Evolutionary conservation across 2,797 vertebrate genomes (phyloP).

Genomic region (Malurus splendens): DNA sequence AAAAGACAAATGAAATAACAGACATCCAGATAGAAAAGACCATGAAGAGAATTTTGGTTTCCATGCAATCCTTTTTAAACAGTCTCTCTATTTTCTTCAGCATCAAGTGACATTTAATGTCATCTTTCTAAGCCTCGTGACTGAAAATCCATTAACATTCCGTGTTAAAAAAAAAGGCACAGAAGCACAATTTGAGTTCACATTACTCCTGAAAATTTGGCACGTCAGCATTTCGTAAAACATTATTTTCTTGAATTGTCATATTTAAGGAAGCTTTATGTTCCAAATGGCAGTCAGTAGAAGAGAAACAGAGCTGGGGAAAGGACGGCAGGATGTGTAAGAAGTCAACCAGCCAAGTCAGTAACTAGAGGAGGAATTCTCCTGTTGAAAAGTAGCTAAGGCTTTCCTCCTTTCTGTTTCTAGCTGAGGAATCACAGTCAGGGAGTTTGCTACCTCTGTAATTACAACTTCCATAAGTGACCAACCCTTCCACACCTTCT

Average conservation of each 20-base stretch:
- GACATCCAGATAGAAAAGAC: not conserved
- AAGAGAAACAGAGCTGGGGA: not conserved
- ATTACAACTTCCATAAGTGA: not conserved
- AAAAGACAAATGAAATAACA: not conserved
- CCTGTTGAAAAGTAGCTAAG: not conserved
- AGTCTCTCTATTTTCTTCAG: not conserved
- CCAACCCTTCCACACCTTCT: not conserved
- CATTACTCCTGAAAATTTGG: not conserved
- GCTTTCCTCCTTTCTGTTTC: not conserved
- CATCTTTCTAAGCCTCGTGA: not conserved
- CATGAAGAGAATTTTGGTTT: not conserved
- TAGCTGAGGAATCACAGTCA: not conserved
- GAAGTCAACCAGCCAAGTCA: not conserved
- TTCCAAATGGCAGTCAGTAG: not conserved
- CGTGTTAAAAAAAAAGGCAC: not conserved
- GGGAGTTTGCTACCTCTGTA: not conserved
- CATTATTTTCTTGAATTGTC: conserved; percentile 14
- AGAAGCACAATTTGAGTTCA: not conserved
- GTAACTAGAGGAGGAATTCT: not conserved
- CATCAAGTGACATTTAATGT: not conserved
- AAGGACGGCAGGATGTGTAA: not conserved
- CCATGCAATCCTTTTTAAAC: not conserved
- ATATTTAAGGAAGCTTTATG: not conserved
- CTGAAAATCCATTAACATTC: conserved; percentile 13
- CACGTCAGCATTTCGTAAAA: not conserved